phyloP scores from a whole-genome alignment of 2,888 invertebrate species.

The Meganola albula region DNA sequence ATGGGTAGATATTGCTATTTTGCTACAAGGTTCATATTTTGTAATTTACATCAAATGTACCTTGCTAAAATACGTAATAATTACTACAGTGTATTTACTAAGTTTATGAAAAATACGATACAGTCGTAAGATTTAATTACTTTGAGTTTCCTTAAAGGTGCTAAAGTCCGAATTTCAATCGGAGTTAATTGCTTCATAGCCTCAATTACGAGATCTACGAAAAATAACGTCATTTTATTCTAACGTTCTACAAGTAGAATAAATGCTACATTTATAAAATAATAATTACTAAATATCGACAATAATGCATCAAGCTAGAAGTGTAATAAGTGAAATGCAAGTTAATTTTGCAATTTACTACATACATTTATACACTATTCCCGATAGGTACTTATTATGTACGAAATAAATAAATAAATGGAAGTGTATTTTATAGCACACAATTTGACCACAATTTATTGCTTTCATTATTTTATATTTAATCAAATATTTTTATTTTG shows the following conservation, averaged over 20 bases:
- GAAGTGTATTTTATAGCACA: conserved; percentile 29
- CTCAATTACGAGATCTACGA: conserved; percentile 20
- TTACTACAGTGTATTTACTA: conserved; percentile 34
- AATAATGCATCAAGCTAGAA: too few relatives aligned
- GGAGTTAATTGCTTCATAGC: conserved; percentile 24
- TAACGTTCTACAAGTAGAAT: conserved; percentile 24
- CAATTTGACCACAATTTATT: conserved; percentile 25
- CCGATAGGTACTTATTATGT: conserved; percentile 14
- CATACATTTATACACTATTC: too few relatives aligned
- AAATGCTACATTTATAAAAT: conserved; percentile 26
- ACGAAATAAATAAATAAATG: conserved; percentile 26
- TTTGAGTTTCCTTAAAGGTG: conserved; percentile 7
- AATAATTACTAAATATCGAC: conserved; percentile 20
- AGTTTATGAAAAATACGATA: conserved; percentile 37
- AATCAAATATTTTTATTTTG: conserved; percentile 18
- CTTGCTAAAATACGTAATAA: conserved; percentile 41
- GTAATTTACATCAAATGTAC: conserved; percentile 46
- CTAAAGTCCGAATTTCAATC: conserved; percentile 22
- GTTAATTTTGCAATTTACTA: too few relatives aligned
- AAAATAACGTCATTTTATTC: conserved; percentile 18
- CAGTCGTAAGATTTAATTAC: conserved; percentile 27
- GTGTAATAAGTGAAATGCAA: conserved; percentile 20
- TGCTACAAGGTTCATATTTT: conserved; percentile 50
- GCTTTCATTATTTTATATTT: conserved; percentile 17
- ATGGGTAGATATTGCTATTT: conserved; percentile 62